Base-by-base conservation (phyloP, 2,888 invertebrate genomes). In the Agrochola lota region DNA sequence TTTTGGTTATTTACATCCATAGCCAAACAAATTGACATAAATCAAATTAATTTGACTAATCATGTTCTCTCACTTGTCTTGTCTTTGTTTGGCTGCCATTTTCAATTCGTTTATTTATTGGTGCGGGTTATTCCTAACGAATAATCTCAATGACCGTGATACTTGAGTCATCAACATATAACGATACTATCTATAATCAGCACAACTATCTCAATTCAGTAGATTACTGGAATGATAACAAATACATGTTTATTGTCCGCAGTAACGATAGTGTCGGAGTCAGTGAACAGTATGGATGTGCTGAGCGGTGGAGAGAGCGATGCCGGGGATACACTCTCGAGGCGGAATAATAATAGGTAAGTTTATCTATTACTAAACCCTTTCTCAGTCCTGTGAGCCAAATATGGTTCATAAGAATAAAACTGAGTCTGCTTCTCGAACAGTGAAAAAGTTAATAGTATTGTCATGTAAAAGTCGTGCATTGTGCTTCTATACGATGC, bases 271-370 rank as follows among this genome's bases (percentile, higher is more conserved):
- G 95, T 95, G 26, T 95, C 95, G 12, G 95, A 96, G 84, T 94
- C 97, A 71, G 92, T 97, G 84, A 91, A 97, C 92, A 94, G 96
- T 90, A 94, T 97, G 94, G 97, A 97, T 91, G 95, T 97, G 17
- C 87, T 97, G 60, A 97, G 97, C 83, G 96, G 97, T 3, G 97
- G 97, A 0, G 96, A 97, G 84, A 96, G 97, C 82, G 96, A 97
- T 77, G 95, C 96, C 0, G 96, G 95, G 0, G 96, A 97, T 78
- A 95, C 96, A 0, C 89, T 97, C 6, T 95, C 95, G 17, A 95
- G 96, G 67, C 92, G 95, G 71, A 96, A 94, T 83, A 96, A 97
- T 77, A 97, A 97, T 86, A 96, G 95, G 95, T 95, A 85, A 82
- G 77, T 55, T 49, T 62, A 7, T 62, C 60, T 35, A 35, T 35